Conservation (phyloP, 1,140 invertebrate genomes). For the Zelostemma sp. region DNA sequence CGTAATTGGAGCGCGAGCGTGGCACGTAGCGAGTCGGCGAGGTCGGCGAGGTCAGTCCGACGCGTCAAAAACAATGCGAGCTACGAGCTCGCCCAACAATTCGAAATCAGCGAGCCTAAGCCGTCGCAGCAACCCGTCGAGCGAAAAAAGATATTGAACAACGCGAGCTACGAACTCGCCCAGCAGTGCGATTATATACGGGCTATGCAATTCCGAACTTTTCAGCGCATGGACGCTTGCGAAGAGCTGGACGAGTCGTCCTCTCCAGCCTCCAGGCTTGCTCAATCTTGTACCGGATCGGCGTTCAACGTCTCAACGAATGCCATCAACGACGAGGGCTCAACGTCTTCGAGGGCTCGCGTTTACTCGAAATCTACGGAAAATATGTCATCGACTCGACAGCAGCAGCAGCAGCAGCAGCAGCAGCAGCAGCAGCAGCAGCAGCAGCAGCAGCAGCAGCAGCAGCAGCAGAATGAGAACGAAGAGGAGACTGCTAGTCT, state of each 20-base stretch:
- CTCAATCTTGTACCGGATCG: conserved; percentile 28
- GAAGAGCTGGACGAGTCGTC: conserved; percentile 56
- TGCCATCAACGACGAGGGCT: not conserved
- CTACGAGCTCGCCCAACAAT: conserved; percentile 63
- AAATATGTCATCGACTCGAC: conserved; percentile 6
- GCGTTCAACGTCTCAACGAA: conserved; percentile 27
- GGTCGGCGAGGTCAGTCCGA: conserved; percentile 17
- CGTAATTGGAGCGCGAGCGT: conserved; percentile 46
- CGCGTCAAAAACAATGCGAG: conserved; percentile 63
- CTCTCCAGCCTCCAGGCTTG: conserved; percentile 14
- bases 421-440: too few species aligned
- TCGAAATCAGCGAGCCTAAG: conserved; percentile 50
- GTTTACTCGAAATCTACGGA: conserved; percentile 47
- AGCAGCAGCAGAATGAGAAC: too few species aligned
- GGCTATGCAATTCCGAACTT: conserved; percentile 38
- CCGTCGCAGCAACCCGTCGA: not conserved
- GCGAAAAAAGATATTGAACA: conserved; percentile 53
- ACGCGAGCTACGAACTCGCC: conserved; percentile 66
- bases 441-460: too few species aligned
- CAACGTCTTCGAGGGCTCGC: too few species aligned
- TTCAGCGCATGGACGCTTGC: conserved; percentile 64
- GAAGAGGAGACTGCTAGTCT: conserved; percentile 39
- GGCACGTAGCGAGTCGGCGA: conserved; percentile 32
- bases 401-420: too few species aligned
- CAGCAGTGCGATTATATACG: conserved; percentile 63